A percentile compares a stretch with the other conserved stretches of the same genome.
These are phyloP conservation scores for Enteromius anoplus DNA, from an alignment of 2,797 vertebrate genomes.

Conservation along the genomic window DNA sequence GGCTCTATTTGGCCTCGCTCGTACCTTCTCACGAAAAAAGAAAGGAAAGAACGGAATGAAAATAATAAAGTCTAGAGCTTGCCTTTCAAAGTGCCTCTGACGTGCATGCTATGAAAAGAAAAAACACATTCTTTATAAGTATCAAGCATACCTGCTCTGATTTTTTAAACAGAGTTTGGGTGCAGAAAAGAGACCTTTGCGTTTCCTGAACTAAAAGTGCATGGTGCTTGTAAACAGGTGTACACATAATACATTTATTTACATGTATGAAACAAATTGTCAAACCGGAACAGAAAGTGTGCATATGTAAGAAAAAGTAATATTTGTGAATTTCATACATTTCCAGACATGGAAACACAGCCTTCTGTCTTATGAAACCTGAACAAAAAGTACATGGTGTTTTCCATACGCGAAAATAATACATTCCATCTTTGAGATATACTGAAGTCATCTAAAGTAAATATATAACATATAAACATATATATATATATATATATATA, in stretches of 20 bases:
- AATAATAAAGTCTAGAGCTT: not conserved
- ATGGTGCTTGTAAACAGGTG: not conserved
- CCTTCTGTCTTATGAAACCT: not conserved
- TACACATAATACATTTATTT: not conserved
- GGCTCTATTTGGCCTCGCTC: constrained; percentile 17
- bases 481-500: not conserved
- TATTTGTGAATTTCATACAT: not conserved
- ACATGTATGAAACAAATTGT: not conserved
- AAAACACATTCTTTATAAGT: not conserved
- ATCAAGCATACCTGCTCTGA: not conserved
- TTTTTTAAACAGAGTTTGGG: not conserved
- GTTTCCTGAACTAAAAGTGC: not conserved
- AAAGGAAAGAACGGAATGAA: constrained; percentile 24
- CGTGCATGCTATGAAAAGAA: not conserved
- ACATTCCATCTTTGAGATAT: not conserved
- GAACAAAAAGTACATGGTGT: not conserved
- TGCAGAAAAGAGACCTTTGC: not conserved
- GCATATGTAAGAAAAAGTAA: not conserved
- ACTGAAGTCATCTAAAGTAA: not conserved
- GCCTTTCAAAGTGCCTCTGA: not conserved
- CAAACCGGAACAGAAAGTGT: not conserved
- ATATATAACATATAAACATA: too few species aligned
- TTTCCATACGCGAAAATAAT: not conserved
- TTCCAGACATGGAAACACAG: not conserved
- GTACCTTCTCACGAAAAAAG: not conserved